phyloP scores from a whole-genome alignment of 2,797 vertebrate genomes.

The Lagodon rhomboides region DNA sequence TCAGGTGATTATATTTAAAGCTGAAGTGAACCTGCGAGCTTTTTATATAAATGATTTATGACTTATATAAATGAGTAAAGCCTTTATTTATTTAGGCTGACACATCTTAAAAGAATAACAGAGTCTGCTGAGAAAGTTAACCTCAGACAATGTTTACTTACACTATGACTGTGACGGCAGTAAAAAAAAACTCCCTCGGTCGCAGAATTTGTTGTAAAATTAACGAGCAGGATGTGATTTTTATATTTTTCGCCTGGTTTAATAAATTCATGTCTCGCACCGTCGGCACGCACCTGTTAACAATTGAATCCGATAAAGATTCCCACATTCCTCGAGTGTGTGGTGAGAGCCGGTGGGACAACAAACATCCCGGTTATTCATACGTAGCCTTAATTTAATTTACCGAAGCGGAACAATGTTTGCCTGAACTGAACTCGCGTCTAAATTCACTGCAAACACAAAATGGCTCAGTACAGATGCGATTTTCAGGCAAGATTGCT shows the following conservation, averaged over 20 bases:
- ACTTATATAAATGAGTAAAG: not conserved
- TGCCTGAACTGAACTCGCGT: not conserved
- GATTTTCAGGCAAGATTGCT: not conserved
- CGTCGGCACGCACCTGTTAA: constrained; percentile 10
- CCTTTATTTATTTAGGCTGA: not conserved
- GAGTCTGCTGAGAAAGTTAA: not conserved
- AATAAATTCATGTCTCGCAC: not conserved
- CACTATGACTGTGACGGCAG: not conserved
- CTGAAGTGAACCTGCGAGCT: not conserved
- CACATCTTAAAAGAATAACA: not conserved
- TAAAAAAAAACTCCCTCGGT: not conserved
- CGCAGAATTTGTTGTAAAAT: not conserved
- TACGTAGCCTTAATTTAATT: constrained; percentile 33
- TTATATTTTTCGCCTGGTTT: not conserved
- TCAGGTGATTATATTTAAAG: not conserved
- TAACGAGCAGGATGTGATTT: not conserved
- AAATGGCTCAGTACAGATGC: not conserved
- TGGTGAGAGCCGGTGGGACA: constrained; percentile 11
- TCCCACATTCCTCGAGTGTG: constrained; percentile 26
- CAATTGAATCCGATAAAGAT: constrained; percentile 30
- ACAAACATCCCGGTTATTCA: constrained; percentile 31
- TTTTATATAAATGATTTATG: not conserved
- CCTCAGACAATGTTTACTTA: not conserved
- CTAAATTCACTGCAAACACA: not conserved
- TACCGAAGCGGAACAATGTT: constrained; percentile 1